Conservation (phyloP, 2,797 vertebrate species). For the Buceros bicornis region DNA sequence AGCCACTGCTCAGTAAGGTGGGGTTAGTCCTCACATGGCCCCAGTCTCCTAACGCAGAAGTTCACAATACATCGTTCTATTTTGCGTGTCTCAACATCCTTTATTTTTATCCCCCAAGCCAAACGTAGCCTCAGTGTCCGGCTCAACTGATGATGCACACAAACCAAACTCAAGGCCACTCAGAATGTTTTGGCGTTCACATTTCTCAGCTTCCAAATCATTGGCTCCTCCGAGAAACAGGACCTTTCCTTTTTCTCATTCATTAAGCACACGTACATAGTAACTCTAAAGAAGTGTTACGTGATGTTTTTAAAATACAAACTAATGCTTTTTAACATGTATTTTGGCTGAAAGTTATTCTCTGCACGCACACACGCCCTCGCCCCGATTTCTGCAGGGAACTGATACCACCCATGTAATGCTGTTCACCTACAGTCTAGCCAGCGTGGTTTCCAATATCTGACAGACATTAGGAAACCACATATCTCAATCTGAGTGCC, state of each 20-base stretch:
- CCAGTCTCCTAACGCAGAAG: background rate
- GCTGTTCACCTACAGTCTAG: constrained; percentile 18
- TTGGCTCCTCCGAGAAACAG: constrained; percentile 34
- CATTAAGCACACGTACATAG: constrained; percentile 9
- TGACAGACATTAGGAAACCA: constrained; percentile 56
- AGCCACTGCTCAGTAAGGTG: background rate
- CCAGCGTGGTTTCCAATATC: constrained; percentile 18
- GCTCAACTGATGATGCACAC: background rate
- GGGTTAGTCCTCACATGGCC: background rate
- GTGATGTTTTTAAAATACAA: constrained; percentile 68
- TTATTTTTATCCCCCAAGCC: background rate
- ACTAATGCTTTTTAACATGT: constrained; percentile 44
- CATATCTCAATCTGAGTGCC: constrained; percentile 40
- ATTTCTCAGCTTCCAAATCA: constrained; percentile 16
- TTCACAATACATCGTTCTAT: background rate
- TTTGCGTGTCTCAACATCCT: background rate
- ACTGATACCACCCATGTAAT: constrained; percentile 66
- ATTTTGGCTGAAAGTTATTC: constrained; percentile 56
- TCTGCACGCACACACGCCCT: background rate
- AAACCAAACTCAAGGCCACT: background rate
- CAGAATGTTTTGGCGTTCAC: background rate
- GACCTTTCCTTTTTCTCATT: constrained; percentile 37
- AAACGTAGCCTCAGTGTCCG: background rate
- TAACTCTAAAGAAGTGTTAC: constrained; percentile 53
- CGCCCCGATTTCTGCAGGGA: constrained; percentile 15